Evolutionary conservation across 2,888 invertebrate species (phyloP), one percentile per base, ranked within the genome.

Genomic region (Drosophila algonquin): DNA sequence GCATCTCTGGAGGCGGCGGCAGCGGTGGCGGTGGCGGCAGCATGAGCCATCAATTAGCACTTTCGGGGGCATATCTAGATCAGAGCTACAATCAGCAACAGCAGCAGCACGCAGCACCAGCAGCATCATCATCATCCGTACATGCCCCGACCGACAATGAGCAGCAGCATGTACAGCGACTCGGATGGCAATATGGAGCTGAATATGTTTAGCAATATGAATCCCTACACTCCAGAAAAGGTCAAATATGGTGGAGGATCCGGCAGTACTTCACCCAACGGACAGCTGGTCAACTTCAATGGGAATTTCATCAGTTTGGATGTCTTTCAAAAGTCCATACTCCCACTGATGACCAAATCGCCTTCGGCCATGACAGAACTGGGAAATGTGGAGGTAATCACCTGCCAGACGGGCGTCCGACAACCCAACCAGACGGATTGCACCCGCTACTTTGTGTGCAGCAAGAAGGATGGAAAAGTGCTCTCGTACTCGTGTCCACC

Each of bases 361-460:
- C 55, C 84, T 0, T 45, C 73, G 0, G 68, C 79, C 0, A 9
- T 80, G 8, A 70, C 75, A 2, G 86, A 90, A 9, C 68, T 89
- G n/a, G 75, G 68, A n/a, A 89, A 91, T 14, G 78, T 91, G 18
- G 92, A 91, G 74, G 81, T 93, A 3, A 88, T 93, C 46, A 92
- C 92, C 7, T 93, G 93, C 63, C 90, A 91, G 21, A 75, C 90
- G 9, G 93, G 93, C 1, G 86, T 93, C 5, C 91, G 93, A 1
- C 91, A 93, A 45, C 91, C 93, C 2, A 93, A 93, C 77, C 77
- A 69, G n/a, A 93, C 93, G 0, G 93, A 93, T 60, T 93, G 93
- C 68, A 92, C 91, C 1, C 93, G 90, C 32, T 93, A 93, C 72
- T 93, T 93, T 73, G 92, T 92, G 1, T 93, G 93, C 76, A 93